Conservation (phyloP, 30 jellyfish, hydroid and myxozoan genomes). For the Catostylus mosaicus region DNA sequence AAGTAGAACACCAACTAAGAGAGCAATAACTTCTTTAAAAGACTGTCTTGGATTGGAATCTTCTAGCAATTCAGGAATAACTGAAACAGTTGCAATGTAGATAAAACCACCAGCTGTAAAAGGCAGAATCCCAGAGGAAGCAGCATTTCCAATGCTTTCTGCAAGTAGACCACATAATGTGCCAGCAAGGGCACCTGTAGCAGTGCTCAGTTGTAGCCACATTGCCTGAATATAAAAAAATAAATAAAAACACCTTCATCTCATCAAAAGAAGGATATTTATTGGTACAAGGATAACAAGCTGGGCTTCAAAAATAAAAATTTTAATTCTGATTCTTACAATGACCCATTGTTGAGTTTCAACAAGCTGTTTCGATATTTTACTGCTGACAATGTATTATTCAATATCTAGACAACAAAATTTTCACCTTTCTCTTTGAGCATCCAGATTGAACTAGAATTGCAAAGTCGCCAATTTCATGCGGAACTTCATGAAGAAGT, state of each 20-base stretch:
- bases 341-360: no score
- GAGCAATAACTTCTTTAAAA: conserved; percentile 75
- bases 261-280: no score
- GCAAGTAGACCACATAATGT: conserved; percentile 89
- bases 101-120: conserved; percentile 99
- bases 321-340: no score
- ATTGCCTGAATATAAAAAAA: conserved; percentile 69
- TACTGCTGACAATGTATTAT: no score
- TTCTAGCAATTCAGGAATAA: conserved; percentile 88
- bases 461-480: conserved; percentile 99
- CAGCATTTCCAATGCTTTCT: conserved; percentile 83
- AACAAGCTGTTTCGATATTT: no score
- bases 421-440: conserved; percentile 88
- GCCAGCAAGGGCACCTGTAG: conserved; percentile 97
- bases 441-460: conserved; percentile 96
- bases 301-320: no score
- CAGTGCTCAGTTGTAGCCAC: conserved; percentile 94
- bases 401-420: background rate
- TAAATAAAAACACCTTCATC: background rate
- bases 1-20: conserved; percentile 79
- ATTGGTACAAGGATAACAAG: no score
- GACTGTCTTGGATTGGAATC: conserved; percentile 87
- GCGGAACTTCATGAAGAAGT: conserved; percentile 98
- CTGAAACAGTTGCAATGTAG: conserved; percentile 94
- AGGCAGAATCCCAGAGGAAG: conserved; percentile 84